Conservation (phyloP, 2,797 vertebrate species). For the Tokudaia tokunoshimensis region DNA sequence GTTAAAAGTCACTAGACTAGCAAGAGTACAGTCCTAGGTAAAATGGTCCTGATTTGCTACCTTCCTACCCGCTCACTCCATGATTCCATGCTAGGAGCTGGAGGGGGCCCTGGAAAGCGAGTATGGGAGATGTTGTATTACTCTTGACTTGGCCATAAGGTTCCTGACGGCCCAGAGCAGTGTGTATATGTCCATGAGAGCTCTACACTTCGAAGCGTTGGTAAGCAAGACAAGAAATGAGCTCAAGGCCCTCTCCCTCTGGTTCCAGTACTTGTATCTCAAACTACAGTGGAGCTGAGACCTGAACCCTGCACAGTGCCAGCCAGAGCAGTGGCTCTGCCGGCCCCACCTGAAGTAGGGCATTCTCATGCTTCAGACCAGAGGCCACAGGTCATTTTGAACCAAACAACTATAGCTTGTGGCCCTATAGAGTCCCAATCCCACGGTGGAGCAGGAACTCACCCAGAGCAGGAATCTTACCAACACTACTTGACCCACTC, state of each 20-base stretch:
- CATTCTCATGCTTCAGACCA: background rate
- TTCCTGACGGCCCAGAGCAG: background rate
- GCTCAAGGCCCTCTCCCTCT: background rate
- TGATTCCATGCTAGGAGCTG: background rate
- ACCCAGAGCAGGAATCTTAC: background rate
- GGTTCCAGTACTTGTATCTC: constrained; percentile 30
- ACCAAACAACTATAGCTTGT: background rate
- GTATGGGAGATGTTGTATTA: background rate
- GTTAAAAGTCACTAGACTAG: background rate
- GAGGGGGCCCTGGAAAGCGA: background rate
- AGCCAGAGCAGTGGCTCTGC: background rate
- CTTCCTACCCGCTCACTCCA: background rate
- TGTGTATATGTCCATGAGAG: background rate
- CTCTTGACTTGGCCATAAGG: background rate
- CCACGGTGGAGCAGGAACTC: background rate
- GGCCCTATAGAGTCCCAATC: background rate
- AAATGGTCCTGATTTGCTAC: background rate
- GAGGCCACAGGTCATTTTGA: constrained; percentile 21
- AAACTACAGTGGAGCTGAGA: constrained; percentile 58
- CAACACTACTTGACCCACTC: background rate
- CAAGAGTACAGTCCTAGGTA: background rate
- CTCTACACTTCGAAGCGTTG: background rate
- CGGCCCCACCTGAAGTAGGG: background rate
- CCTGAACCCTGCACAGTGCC: background rate
- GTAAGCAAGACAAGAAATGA: background rate